Percentiles rank a stretch among this genome's conserved stretches.
Conservation (phyloP, 64 coral and sea anemone species). For the Montipora efflorescens region DNA sequence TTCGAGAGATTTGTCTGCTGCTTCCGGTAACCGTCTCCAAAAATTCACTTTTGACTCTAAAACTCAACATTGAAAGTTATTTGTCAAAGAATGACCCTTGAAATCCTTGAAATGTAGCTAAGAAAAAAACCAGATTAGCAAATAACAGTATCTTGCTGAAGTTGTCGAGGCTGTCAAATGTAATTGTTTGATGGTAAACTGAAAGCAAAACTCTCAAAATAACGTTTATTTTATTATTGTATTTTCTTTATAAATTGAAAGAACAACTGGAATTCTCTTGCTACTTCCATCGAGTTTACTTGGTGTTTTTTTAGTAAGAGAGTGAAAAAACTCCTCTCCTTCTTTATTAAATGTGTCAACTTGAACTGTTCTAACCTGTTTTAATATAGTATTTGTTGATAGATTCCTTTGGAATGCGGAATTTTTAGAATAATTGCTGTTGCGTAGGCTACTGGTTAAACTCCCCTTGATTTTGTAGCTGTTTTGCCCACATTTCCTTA, state of each 20-base stretch:
- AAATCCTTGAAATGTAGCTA: not conserved
- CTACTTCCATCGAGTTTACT: no score
- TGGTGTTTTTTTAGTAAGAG: not conserved
- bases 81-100: not conserved
- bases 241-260: no score
- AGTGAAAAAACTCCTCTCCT: not conserved
- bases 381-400: not conserved
- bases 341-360: not conserved
- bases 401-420: not conserved
- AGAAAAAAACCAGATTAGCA: slow-evolving; percentile 10
- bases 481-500: no score
- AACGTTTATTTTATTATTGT: no score
- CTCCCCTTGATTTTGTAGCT: no score
- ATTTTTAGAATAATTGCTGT: not conserved
- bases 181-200: not conserved
- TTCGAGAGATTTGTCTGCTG: not conserved
- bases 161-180: no score
- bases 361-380: not conserved
- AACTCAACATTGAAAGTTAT: not conserved
- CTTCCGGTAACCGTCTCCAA: not conserved
- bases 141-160: not conserved
- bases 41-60: not conserved
- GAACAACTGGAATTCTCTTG: no score
- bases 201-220: not conserved
- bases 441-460: no score